Conservation (phyloP, 2,113 vertebrate species). For the Accipiter virgatus region DNA sequence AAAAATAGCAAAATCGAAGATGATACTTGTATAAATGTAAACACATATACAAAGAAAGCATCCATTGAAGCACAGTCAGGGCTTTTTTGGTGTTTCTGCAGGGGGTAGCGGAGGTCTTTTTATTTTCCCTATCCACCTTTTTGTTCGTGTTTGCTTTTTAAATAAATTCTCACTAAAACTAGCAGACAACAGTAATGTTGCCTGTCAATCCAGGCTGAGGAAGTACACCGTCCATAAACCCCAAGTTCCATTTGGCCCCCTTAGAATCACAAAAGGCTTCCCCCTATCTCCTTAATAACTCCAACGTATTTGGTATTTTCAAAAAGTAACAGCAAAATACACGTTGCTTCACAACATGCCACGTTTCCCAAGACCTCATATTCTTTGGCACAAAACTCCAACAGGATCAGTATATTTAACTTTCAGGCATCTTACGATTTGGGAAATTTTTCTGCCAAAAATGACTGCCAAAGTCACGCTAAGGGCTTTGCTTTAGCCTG, state of each 20-base stretch:
- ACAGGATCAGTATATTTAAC: not conserved
- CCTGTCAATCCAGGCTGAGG: not conserved
- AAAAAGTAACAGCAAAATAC: not conserved
- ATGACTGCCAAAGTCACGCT: not conserved
- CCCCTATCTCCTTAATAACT: not conserved
- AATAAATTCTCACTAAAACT: not conserved
- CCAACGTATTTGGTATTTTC: not conserved
- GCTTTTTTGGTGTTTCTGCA: not conserved
- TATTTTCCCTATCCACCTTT: not conserved
- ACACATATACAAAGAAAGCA: not conserved
- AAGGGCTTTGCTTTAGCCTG: not conserved
- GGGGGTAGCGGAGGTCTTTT: not conserved
- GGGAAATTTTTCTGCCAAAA: conserved; percentile 5
- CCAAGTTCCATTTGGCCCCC: not conserved
- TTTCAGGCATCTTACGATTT: not conserved
- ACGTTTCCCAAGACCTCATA: not conserved
- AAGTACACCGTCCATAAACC: not conserved
- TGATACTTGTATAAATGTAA: not conserved
- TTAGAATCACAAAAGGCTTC: not conserved
- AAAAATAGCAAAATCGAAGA: conserved; percentile 3
- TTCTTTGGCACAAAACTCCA: not conserved
- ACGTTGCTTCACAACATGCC: not conserved
- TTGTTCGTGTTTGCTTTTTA: not conserved
- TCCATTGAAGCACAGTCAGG: not conserved
- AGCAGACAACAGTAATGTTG: not conserved